Evolutionary conservation across 2,888 invertebrate species (phyloP), one percentile per base, ranked within the genome.

Genomic region (Eremobia ochroleuca): DNA sequence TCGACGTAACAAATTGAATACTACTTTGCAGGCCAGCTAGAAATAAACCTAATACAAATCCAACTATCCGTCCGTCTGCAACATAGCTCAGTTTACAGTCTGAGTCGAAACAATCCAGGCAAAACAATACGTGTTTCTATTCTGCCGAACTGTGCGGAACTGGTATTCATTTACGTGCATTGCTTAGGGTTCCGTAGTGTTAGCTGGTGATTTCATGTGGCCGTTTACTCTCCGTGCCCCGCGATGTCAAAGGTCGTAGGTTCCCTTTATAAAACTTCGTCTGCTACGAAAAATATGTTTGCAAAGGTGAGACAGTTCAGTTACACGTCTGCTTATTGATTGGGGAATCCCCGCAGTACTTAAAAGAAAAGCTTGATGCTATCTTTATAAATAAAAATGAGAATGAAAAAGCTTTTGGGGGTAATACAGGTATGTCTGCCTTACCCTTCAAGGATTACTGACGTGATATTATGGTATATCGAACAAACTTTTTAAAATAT

Each of bases 1-100:
- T 46, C 59, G 18, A 40, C 58, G 49, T 43, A 75, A 85, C 79
- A 78, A 85, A 85, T 82, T 76, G 75, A 85, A 85, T 75, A 73
- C 62, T 76, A 82, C 76, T 84, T 79, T 59, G 28, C 70, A 79
- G 71, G 55, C 70, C 59, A 28, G 34, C 65, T 79, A 43, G 46
- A 68, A 73, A 85, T 84, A 85, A 84, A 85, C 79, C 75, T 79
- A 85, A 84, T 82, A 82, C 76, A 73, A 85, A 79, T 85, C 73
- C 76, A 76, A 73, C 85, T 70, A 74, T 69, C 58, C 13, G 61
- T 82, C 79, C 28, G 75, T 79, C 66, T 66, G 58, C 11, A 59
- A 21, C 58, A 40, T 65, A 61, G 46, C 52, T 73, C 31, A 62
- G 79, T 84, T 79, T 52, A 66, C 67, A 37, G 76, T 52, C 82